Evolutionary conservation across 2,113 vertebrate species (phyloP).

Genomic region (Pogonocichla stellata): DNA sequence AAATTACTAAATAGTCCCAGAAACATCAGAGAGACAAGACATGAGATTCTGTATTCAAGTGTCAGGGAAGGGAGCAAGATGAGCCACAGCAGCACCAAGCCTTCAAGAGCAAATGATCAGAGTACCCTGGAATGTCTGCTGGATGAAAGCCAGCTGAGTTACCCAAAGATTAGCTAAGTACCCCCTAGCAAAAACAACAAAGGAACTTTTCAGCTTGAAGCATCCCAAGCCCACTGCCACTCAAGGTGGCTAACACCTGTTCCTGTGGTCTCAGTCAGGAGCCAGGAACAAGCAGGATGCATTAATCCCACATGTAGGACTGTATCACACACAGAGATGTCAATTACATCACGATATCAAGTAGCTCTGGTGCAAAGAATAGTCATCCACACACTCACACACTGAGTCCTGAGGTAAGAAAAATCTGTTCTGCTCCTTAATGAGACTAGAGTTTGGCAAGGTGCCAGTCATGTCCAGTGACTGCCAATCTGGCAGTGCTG

Average conservation of each 20-base stretch:
- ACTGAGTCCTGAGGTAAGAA: neutral
- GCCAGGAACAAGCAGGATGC: neutral
- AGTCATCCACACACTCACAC: neutral
- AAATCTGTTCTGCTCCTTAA: conserved; percentile 32
- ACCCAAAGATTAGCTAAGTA: neutral
- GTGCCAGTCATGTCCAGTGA: neutral
- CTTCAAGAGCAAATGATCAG: neutral
- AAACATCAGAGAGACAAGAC: neutral
- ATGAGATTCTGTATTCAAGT: neutral
- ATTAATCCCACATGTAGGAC: neutral
- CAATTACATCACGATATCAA: neutral
- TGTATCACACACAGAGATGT: neutral
- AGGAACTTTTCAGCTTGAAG: neutral
- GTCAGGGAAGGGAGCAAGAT: neutral
- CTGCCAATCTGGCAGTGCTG: neutral
- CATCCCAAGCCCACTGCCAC: neutral
- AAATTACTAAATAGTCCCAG: neutral
- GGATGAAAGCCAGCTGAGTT: neutral
- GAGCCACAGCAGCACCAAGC: neutral
- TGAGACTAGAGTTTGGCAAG: neutral
- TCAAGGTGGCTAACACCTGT: neutral
- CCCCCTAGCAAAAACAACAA: neutral
- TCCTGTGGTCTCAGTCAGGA: neutral
- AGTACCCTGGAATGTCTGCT: neutral
- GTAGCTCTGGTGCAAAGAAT: neutral